Conservation (phyloP, 1,140 invertebrate genomes). For the Ceratosolen fusciceps region DNA sequence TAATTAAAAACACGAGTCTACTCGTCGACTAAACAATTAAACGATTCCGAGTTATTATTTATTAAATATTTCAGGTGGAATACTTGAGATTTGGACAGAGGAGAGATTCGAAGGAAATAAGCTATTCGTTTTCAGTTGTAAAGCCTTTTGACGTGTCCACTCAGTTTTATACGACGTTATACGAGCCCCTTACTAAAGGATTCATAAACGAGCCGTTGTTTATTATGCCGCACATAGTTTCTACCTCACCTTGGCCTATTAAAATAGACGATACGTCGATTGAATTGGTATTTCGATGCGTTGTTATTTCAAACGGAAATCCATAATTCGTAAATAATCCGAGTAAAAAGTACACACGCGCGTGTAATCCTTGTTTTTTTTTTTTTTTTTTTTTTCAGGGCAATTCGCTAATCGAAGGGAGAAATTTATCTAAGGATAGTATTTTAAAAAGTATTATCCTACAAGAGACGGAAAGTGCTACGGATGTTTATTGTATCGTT, state of each 20-base stretch:
- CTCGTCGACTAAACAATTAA: too few species aligned
- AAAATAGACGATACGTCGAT: conserved; percentile 77
- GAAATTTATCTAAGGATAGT: conserved; percentile 54
- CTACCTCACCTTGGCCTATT: conserved; percentile 80
- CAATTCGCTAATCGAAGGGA: conserved; percentile 61
- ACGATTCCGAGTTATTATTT: too few species aligned
- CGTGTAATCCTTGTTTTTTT: too few species aligned
- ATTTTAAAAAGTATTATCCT: conserved; percentile 63
- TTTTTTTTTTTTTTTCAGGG: conserved; percentile 59
- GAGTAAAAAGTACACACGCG: neutral
- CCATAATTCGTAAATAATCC: neutral
- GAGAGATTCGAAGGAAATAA: conserved; percentile 74
- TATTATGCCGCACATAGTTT: conserved; percentile 79
- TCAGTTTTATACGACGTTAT: conserved; percentile 78
- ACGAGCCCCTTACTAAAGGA: conserved; percentile 77
- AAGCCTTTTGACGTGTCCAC: conserved; percentile 81
- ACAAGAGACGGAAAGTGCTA: conserved; percentile 69
- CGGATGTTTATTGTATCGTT: conserved; percentile 71
- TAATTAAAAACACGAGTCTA: too few species aligned
- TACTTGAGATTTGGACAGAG: conserved; percentile 63
- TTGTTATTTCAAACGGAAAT: conserved; percentile 12
- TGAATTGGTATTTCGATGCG: conserved; percentile 73
- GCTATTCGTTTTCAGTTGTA: conserved; percentile 75
- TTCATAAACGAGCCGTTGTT: conserved; percentile 79
- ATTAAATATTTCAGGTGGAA: conserved; percentile 61